Evolutionary conservation across 2,797 vertebrate genomes (phyloP).

Genomic region (Chelmon rostratus): DNA sequence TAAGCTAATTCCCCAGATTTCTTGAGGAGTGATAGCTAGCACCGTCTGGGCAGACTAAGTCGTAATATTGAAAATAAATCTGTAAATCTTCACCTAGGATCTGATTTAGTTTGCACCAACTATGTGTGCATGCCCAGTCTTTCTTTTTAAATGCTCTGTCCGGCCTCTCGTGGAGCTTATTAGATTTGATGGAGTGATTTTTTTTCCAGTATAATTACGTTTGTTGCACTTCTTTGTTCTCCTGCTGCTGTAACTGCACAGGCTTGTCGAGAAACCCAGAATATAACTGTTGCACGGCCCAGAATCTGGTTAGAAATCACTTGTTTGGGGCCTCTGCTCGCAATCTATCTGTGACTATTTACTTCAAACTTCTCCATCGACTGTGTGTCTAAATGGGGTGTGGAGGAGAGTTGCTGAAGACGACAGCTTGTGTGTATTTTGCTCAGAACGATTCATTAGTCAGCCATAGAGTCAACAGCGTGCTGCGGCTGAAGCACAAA

Average conservation of each 20-base stretch:
- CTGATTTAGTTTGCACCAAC: conserved; percentile 41
- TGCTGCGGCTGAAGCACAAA: conserved; percentile 35
- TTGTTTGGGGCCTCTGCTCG: conserved; percentile 25
- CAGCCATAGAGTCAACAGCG: conserved; percentile 24
- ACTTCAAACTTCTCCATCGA: conserved; percentile 34
- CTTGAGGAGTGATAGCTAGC: neutral
- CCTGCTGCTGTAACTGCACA: conserved; percentile 12
- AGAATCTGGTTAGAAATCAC: conserved; percentile 35
- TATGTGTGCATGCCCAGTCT: conserved; percentile 14
- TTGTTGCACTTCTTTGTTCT: conserved; percentile 49
- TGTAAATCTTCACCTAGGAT: conserved; percentile 26
- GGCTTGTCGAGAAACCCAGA: conserved; percentile 24
- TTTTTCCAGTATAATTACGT: conserved; percentile 51
- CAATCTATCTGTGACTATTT: conserved; percentile 50
- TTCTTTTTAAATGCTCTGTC: conserved; percentile 46
- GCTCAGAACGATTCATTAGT: conserved; percentile 61
- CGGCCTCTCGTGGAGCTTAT: conserved; percentile 42
- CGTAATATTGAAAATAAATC: conserved; percentile 38
- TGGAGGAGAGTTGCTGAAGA: conserved; percentile 23
- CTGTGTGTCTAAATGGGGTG: conserved; percentile 32
- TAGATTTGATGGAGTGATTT: conserved; percentile 41
- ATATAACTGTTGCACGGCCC: conserved; percentile 15
- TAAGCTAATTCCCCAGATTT: neutral
- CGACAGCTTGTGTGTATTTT: conserved; percentile 45
- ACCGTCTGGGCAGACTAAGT: conserved; percentile 13